Conservation (phyloP, 1,140 invertebrate species). For the Radopholus similis region DNA sequence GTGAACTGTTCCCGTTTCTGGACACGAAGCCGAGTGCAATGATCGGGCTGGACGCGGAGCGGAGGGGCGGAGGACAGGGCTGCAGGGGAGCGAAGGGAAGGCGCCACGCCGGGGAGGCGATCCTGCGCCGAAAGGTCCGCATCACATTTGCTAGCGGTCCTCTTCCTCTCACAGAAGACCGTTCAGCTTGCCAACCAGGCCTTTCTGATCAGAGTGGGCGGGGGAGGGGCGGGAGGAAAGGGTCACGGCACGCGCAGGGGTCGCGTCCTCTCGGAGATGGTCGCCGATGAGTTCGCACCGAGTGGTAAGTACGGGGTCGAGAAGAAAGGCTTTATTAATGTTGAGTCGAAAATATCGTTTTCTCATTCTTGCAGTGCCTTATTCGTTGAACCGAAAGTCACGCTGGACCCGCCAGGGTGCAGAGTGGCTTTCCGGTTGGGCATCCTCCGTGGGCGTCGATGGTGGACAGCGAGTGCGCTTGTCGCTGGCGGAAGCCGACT, state of each 20-base stretch:
- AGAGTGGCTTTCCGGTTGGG: slow-evolving; percentile 7
- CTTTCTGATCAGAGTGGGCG: slow-evolving; percentile 7
- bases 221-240: neutral
- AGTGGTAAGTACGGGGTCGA: slow-evolving; percentile 2
- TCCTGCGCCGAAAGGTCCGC: neutral
- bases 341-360: neutral
- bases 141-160: too few relatives aligned
- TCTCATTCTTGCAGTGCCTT: neutral
- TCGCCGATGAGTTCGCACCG: slow-evolving; percentile 6
- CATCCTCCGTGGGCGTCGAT: neutral
- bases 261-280: neutral
- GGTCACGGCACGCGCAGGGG: neutral
- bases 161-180: too few relatives aligned
- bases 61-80: neutral
- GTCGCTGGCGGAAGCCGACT: slow-evolving; percentile 11
- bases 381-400: slow-evolving; percentile 6
- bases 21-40: neutral
- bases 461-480: neutral
- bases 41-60: neutral
- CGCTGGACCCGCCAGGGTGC: neutral
- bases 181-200: neutral
- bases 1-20: neutral
- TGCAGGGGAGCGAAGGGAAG: slow-evolving; percentile 5
- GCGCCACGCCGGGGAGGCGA: slow-evolving; percentile 1
- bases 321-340: neutral